Evolutionary conservation across 2,113 vertebrate genomes (phyloP), one percentile per base, ranked within the genome.

Genomic region (Phainopepla nitens): DNA sequence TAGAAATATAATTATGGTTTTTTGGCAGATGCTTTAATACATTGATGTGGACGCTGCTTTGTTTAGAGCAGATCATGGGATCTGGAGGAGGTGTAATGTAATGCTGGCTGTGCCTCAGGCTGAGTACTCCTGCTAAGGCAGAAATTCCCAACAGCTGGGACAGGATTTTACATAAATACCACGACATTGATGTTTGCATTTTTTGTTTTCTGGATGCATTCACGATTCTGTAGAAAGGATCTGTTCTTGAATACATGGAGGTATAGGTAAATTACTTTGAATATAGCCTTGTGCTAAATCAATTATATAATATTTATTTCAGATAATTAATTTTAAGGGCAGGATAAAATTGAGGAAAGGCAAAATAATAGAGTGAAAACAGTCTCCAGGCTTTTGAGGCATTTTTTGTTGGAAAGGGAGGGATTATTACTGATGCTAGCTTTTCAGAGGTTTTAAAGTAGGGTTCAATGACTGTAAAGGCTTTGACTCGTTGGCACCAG

Each of bases 281-380:
- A 82, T 94, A 75, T 0, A 2, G 47, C 35, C 66, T 82, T 71
- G 69, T 91, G 91, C 41, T 96, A 94, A 91, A 96, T 64, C 65
- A 89, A 65, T 94, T 94, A 94, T 93, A 71, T 91, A 79, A 72
- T 89, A 90, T 71, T 91, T 94, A 79, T 60, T 47, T 78, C 89
- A 53, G 49, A 60, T 92, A 84, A 83, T 94, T 92, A 82, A 94
- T 95, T 96, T 75, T 87, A 76, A 72, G 61, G 65, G 69, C 94
- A 82, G 31, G 65, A 72, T 89, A 76, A 93, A 95, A 89, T 75
- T 69, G 53, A 51, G 76, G 50, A 85, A 85, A 82, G 66, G 84
- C 49, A 79, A 94, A 87, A 89, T 78, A 89, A 62, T 33, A 29
- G 35, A 66, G 41, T 76, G 41, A 78, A 94, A 96, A 89, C 31